phyloP scores from a whole-genome alignment of 2,888 invertebrate species.

The Cephus spinipes region DNA sequence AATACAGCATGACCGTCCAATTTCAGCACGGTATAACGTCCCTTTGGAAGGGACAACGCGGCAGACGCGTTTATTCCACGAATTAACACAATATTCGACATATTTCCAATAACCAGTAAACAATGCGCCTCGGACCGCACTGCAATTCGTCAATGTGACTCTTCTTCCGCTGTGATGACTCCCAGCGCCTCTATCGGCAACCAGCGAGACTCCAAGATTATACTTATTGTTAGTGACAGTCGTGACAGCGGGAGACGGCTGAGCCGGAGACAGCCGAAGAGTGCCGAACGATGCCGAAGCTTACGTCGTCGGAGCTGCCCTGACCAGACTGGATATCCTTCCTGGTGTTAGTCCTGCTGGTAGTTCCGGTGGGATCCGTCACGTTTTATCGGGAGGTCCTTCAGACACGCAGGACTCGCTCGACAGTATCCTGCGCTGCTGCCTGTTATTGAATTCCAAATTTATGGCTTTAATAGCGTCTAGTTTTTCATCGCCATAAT shows the following conservation, averaged over 20 bases:
- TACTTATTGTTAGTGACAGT: too few species aligned
- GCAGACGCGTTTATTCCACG: conserved; percentile 22
- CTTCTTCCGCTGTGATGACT: neutral
- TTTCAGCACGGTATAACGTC: neutral
- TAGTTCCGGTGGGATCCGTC: neutral
- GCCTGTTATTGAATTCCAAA: conserved; percentile 61
- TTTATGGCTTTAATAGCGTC: conserved; percentile 65
- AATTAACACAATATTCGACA: conserved; percentile 31
- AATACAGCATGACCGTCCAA: neutral
- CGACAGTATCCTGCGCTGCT: conserved; percentile 34
- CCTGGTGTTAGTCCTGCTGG: too few species aligned
- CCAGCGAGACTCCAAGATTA: too few species aligned
- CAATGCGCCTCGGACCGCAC: neutral
- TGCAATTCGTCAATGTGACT: neutral
- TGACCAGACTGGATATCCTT: too few species aligned
- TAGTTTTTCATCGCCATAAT: conserved; percentile 57
- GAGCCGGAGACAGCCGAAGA: neutral
- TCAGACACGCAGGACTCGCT: conserved; percentile 10
- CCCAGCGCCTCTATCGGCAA: neutral
- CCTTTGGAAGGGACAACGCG: neutral
- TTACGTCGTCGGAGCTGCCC: too few species aligned
- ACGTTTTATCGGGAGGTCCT: neutral
- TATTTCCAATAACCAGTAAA: conserved; percentile 31
- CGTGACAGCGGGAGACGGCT: too few species aligned
- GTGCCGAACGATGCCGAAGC: neutral